Conservation (phyloP, 2,797 vertebrate genomes). For the Megaceryle alcyon region DNA sequence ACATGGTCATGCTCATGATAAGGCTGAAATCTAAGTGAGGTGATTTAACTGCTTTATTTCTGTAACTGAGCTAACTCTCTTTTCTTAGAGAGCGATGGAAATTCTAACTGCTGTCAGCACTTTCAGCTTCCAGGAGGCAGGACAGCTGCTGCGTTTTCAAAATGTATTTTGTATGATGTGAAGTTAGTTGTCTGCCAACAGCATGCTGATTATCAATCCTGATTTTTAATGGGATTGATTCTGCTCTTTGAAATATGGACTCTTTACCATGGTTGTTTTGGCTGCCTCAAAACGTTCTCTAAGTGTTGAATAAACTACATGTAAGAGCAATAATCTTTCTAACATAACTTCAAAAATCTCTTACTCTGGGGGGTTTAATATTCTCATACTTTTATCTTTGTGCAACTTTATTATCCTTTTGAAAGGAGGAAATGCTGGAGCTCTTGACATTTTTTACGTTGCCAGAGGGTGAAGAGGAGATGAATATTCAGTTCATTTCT, state of each 20-base stretch:
- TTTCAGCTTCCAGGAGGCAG: not conserved
- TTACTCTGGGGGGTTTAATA: not conserved
- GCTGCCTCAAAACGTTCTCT: not conserved
- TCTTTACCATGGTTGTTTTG: not conserved
- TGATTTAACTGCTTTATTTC: not conserved
- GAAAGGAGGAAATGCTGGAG: not conserved
- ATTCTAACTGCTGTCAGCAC: not conserved
- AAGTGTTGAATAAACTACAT: not conserved
- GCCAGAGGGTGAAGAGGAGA: not conserved
- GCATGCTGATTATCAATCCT: not conserved
- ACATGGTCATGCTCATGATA: not conserved
- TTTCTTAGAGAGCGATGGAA: not conserved
- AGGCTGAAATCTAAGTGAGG: not conserved
- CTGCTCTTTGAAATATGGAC: not conserved
- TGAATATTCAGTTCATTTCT: constrained; percentile 17
- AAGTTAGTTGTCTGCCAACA: not conserved
- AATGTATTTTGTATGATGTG: not conserved
- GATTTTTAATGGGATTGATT: not conserved
- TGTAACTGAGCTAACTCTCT: not conserved
- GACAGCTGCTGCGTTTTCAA: not conserved
- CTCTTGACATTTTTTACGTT: not conserved
- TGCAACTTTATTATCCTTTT: not conserved
- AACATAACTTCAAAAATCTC: not conserved
- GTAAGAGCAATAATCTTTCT: not conserved
- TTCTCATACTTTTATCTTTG: not conserved